Conservation (phyloP, 1,140 invertebrate species). For the Caenorhabditis brenneri region DNA sequence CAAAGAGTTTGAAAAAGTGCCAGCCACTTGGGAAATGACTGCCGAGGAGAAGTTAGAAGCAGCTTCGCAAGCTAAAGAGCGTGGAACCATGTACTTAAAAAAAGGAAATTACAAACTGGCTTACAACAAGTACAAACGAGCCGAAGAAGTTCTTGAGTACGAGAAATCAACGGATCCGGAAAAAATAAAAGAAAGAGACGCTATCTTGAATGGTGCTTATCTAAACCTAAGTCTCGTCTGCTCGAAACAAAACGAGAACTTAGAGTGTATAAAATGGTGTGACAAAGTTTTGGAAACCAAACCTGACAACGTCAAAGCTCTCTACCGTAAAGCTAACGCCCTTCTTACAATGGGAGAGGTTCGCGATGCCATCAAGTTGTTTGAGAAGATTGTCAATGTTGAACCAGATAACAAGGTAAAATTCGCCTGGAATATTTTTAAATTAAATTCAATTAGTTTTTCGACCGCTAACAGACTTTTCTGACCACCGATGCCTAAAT, state of each 20-base stretch:
- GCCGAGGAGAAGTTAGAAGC: conserved; percentile 81
- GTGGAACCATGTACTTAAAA: conserved; percentile 90
- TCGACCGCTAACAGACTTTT: too few species aligned
- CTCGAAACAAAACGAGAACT: conserved; percentile 81
- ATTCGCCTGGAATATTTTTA: too few species aligned
- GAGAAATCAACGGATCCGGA: conserved; percentile 71
- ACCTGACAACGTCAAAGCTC: conserved; percentile 83
- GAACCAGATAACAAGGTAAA: conserved; percentile 79
- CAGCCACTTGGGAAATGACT: conserved; percentile 84
- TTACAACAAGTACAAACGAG: conserved; percentile 86
- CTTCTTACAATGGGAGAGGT: conserved; percentile 76
- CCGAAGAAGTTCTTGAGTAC: conserved; percentile 75
- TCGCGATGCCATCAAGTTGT: conserved; percentile 81
- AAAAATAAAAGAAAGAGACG: conserved; percentile 72
- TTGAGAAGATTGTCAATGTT: conserved; percentile 78
- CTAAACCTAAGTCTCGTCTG: conserved; percentile 86
- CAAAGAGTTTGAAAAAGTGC: conserved; percentile 83
- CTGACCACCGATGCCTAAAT: too few species aligned
- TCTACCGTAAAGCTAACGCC: conserved; percentile 85
- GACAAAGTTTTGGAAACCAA: conserved; percentile 76
- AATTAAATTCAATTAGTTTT: too few species aligned
- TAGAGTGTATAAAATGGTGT: conserved; percentile 77
- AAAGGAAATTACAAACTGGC: conserved; percentile 80
- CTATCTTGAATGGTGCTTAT: conserved; percentile 78
- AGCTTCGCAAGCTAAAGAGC: conserved; percentile 83